Base-by-base conservation (phyloP, 2,888 invertebrate species). In the Coenonympha glycerion region DNA sequence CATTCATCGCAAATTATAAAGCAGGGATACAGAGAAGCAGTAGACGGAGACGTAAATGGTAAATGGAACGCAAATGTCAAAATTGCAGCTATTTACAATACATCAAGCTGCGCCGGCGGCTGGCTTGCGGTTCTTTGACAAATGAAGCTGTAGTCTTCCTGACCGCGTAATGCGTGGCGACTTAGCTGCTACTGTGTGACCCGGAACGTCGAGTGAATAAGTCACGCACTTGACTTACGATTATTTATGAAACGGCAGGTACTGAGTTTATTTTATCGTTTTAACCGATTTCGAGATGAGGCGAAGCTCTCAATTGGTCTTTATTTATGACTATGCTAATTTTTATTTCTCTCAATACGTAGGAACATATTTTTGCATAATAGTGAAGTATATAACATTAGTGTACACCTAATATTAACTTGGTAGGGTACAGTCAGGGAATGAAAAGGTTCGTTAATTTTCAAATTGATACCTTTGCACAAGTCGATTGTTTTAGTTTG, bases 111-210 rank as follows among this genome's bases (percentile, higher is more conserved):
- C 61, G 69, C 68, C 64, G 63, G 64, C 62, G 55, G 55, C 55
- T 55, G 56, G 53, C 63, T 79, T 82, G 80, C 75, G 80, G 81
- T 79, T 71, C 65, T 75, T 73, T 79, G 83, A 82, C 81, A 80
- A 81, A 83, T 84, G 76, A 79, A 82, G 81, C 68, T 66, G 76
- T 79, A 61, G 52, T 59, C 60, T 55, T 57, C 57, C 59, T 57
- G 56, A 52, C 54, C 61, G 65, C 62, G 58, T 63, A 55, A 64
- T 62, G 63, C 61, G 62, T 65, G 63, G 64, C 65, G 58, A 57
- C 57, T 56, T 46, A 52, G 53, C 46, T 53, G 64, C 60, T 69
- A 68, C 69, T 61, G 69, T 69, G 60, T 55, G 65, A 67, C 63
- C 64, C 62, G 64, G 64, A 64, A 64, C 63, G 61, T 58, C 61